Evolutionary conservation across 2,888 invertebrate species (phyloP).

Genomic region (Liposcelis brunnea): DNA sequence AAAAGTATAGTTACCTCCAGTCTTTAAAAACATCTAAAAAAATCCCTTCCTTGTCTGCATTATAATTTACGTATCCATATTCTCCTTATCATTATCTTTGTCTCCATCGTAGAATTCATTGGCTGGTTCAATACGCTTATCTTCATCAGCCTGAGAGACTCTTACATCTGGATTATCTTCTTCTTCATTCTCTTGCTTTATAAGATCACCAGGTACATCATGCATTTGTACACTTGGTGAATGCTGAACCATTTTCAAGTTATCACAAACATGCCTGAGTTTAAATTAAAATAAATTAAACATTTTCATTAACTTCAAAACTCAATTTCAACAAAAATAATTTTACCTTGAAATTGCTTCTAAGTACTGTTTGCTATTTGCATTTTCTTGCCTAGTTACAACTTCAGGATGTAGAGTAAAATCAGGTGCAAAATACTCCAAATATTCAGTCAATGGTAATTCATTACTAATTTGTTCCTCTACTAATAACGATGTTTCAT

Average conservation of each 20-base stretch:
- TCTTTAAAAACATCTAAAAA: too few relatives aligned
- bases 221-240: constrained; percentile 97
- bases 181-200: constrained; percentile 38
- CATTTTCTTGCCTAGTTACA: constrained; percentile 71
- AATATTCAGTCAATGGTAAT: constrained; percentile 86
- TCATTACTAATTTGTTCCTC: constrained; percentile 90
- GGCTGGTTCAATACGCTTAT: constrained; percentile 63
- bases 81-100: constrained; percentile 62
- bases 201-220: constrained; percentile 55
- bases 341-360: constrained; percentile 55
- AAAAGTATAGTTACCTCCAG: too few relatives aligned
- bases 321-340: too few relatives aligned
- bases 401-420: constrained; percentile 91
- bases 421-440: constrained; percentile 95
- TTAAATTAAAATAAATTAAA: background rate
- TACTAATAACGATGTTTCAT: constrained; percentile 86
- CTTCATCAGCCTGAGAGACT: constrained; percentile 58
- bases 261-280: constrained; percentile 70
- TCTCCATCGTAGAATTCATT: constrained; percentile 86
- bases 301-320: too few relatives aligned
- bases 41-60: too few relatives aligned
- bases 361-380: constrained; percentile 87
- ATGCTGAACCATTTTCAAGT: constrained; percentile 80
- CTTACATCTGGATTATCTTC: constrained; percentile 72
- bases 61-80: background rate